Evolutionary conservation across 2,888 invertebrate genomes (phyloP), one percentile per base, ranked within the genome.

Genomic region (Abrostola triplasia): DNA sequence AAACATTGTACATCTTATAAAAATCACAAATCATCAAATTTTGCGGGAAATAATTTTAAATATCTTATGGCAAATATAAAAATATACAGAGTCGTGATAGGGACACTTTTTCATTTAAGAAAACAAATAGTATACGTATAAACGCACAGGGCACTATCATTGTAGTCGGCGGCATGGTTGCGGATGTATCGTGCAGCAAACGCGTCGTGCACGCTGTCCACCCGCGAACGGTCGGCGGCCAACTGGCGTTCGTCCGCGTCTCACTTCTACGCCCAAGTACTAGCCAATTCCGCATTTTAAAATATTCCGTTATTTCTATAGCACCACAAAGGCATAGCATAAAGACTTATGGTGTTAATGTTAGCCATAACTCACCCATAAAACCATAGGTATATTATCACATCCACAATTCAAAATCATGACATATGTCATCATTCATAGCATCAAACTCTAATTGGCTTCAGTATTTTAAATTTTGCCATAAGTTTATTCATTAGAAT

Each of bases 61-160:
- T 54, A 55, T 13, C 49, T 4, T 62, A 60, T 53, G 38, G 10
- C 11, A 44, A 67, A 36, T 49, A 60, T 11, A 13, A 68, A 56
- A 55, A 57, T 48, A 67, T 60, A 71, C 59, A 48, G 42, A 64
- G 57, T 74, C 55, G 55, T 71, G 55, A 73, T 64, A 41, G 40
- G 12, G 53, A 62, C 47, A 76, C 47, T 54, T 73, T 76, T 75
- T 79, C 70, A 82, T 77, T 76, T 65, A 82, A 60, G 49, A 67
- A 68, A 68, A 61, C 48, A 66, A 59, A 66, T 64, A 47, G 71
- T 12, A 64, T 70, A 65, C 61, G 79, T 79, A 63, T 76, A 84
- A 84, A 94, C 94, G 92, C 90, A 94, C 94, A 94, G 87, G 92
- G 93, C 88, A 94, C 94, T 86, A 94, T 91, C 92, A 93, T 94